Evolutionary conservation across 2,888 invertebrate genomes (phyloP).

Genomic region (Strigamia crassipes): DNA sequence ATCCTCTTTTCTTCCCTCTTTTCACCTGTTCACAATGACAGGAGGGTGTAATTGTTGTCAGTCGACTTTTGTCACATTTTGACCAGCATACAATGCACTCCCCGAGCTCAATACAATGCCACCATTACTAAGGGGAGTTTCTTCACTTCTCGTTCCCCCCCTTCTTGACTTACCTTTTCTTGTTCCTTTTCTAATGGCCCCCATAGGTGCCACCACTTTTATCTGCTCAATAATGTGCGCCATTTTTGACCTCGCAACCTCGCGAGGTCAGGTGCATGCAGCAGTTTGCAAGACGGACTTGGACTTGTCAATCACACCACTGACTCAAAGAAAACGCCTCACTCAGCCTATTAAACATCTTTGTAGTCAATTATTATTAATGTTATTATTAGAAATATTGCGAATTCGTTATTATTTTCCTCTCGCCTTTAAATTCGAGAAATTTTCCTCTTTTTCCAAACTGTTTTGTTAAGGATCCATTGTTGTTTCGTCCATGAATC

Average conservation of each 20-base stretch:
- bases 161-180: constrained; percentile 16
- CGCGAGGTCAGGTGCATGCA: neutral
- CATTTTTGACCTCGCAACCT: neutral
- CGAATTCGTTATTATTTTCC: neutral
- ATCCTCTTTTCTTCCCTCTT: constrained; percentile 10
- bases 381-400: neutral
- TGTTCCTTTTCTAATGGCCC: neutral
- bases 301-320: neutral
- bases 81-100: constrained; percentile 6
- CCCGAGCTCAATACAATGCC: constrained; percentile 12
- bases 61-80: constrained; percentile 21
- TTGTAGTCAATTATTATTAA: neutral
- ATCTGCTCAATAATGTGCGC: constrained; percentile 13
- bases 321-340: too few species aligned
- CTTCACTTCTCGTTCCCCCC: neutral
- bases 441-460: neutral
- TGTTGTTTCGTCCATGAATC: neutral
- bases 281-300: neutral
- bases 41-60: constrained; percentile 21
- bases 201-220: neutral
- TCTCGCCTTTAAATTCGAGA: neutral
- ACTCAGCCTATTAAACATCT: neutral
- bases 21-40: constrained; percentile 21
- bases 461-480: neutral
- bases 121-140: neutral